Conservation (phyloP, 2,888 invertebrate genomes). For the Epinotia demarniana region DNA sequence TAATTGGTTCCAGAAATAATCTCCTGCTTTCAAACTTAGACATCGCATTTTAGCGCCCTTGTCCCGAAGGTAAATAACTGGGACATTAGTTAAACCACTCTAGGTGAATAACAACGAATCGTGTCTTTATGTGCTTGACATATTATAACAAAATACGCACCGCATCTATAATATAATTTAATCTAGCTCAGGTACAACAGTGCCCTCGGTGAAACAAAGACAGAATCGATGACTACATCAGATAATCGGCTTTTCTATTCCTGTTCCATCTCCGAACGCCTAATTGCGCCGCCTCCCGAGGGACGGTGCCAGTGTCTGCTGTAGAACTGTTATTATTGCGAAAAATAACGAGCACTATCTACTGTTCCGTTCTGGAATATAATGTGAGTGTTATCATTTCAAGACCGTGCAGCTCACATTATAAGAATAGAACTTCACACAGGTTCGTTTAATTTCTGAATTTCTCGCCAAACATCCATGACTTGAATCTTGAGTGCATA, state of each 20-base stretch:
- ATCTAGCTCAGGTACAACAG: constrained; percentile 33
- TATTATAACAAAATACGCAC: neutral
- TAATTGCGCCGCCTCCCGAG: constrained; percentile 61
- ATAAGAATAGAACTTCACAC: too few species aligned
- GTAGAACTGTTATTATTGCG: constrained; percentile 42
- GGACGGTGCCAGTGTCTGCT: constrained; percentile 48
- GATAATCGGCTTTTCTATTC: constrained; percentile 70
- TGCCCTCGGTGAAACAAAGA: constrained; percentile 45
- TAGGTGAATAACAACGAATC: too few species aligned
- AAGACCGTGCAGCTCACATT: too few species aligned
- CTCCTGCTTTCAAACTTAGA: too few species aligned
- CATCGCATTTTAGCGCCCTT: too few species aligned
- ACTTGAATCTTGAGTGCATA: too few species aligned
- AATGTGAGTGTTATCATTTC: neutral
- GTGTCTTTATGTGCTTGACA: too few species aligned
- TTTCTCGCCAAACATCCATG: too few species aligned
- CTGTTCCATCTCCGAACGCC: constrained; percentile 53
- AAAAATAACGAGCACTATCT: constrained; percentile 34
- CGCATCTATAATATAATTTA: constrained; percentile 4
- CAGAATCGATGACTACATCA: constrained; percentile 49
- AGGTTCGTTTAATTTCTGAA: too few species aligned
- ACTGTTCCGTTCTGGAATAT: neutral
- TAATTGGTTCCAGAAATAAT: too few species aligned
- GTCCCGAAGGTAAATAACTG: too few species aligned
- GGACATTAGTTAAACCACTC: too few species aligned